phyloP scores from a whole-genome alignment of 64 coral and sea anemone genomes.

The Stylophora pistillata region DNA sequence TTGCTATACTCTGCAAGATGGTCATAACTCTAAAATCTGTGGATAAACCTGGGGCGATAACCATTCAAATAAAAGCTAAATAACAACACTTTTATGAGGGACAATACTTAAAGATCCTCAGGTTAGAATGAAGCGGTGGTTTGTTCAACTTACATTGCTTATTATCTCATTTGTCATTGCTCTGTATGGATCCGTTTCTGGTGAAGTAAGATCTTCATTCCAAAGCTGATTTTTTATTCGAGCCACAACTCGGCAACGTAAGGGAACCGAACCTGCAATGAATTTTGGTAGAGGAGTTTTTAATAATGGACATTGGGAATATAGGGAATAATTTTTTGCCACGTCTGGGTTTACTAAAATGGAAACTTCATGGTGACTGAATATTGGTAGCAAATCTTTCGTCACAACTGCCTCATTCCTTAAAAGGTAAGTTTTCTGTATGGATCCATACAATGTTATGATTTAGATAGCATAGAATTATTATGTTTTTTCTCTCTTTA shows the following conservation, averaged over 20 bases:
- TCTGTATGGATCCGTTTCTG: constrained; percentile 3
- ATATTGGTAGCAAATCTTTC: no score
- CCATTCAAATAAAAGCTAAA: not conserved
- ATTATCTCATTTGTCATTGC: not conserved
- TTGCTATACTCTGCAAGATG: not conserved
- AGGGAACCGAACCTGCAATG: not conserved
- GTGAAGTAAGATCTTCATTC: not conserved
- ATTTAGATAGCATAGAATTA: no score
- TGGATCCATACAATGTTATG: no score
- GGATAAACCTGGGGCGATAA: not conserved
- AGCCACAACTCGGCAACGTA: not conserved
- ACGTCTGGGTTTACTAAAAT: no score
- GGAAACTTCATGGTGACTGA: no score
- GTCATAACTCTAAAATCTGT: not conserved
- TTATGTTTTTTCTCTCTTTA: no score
- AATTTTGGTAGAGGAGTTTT: not conserved
- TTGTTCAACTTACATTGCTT: constrained; percentile 1
- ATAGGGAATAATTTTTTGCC: no score
- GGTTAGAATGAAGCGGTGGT: not conserved
- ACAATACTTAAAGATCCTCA: not conserved
- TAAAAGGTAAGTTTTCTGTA: no score
- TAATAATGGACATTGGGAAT: no score
- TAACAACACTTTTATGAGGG: not conserved
- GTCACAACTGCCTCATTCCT: no score
- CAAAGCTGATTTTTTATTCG: not conserved